Evolutionary conservation across 1,140 invertebrate genomes (phyloP).

Genomic region (Adelges cooleyi): DNA sequence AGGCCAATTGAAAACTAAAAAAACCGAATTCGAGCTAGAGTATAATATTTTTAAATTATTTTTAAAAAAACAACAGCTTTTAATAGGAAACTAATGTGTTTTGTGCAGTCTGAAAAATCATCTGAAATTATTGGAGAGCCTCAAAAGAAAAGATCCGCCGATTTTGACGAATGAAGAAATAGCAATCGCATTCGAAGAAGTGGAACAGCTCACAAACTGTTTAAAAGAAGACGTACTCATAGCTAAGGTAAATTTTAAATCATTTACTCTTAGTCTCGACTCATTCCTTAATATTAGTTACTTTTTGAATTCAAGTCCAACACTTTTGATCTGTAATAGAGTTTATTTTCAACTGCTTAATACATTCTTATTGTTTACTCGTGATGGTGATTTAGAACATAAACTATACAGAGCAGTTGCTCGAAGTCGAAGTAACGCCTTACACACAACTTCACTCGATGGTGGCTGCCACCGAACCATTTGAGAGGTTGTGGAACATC

Average conservation of each 20-base stretch:
- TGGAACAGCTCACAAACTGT: conserved; percentile 53
- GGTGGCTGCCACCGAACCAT: conserved; percentile 69
- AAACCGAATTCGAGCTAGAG: conserved; percentile 50
- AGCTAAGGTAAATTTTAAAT: conserved; percentile 55
- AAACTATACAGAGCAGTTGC: conserved; percentile 70
- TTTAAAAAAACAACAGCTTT: neutral
- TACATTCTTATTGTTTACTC: no score
- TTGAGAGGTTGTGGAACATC: conserved; percentile 84
- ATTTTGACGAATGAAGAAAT: conserved; percentile 70
- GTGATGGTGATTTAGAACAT: no score
- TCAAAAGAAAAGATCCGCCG: conserved; percentile 76
- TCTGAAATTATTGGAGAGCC: conserved; percentile 60
- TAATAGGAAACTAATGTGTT: conserved; percentile 10
- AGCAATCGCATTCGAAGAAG: conserved; percentile 57
- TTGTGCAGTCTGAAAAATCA: conserved; percentile 52
- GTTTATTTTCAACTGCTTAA: no score
- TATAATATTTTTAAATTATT: no score
- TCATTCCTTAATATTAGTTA: no score
- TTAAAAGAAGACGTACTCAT: conserved; percentile 59
- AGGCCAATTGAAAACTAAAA: conserved; percentile 45
- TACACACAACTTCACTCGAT: conserved; percentile 66
- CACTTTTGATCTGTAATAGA: no score
- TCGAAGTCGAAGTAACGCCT: conserved; percentile 73
- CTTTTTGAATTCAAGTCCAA: no score
- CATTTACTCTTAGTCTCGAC: no score